These are phyloP conservation scores for Lethocerus indicus DNA, from an alignment of 1,140 invertebrate species.

Conservation along the genomic window DNA sequence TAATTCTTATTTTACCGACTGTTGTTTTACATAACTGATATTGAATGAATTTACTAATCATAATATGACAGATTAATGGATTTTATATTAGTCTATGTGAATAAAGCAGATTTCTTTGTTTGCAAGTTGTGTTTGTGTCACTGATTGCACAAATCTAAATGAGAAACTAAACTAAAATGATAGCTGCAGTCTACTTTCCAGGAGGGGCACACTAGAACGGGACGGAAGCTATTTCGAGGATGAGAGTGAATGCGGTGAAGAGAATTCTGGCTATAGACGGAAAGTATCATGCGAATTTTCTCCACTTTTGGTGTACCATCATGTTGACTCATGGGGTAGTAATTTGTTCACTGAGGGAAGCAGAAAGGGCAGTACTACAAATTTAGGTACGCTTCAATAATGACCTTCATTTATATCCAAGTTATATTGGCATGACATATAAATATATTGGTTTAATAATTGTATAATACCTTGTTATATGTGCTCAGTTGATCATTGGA, in stretches of 20 bases:
- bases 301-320: conserved; percentile 17
- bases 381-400: conserved; percentile 14
- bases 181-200: too few species aligned
- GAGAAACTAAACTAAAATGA: too few species aligned
- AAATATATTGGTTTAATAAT: not conserved
- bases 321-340: conserved; percentile 21
- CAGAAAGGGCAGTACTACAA: conserved; percentile 22
- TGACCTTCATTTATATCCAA: not conserved
- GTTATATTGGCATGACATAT: not conserved
- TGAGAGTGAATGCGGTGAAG: conserved; percentile 12
- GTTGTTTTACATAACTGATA: too few species aligned
- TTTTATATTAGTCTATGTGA: too few species aligned
- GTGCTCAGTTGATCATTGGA: conserved; percentile 14
- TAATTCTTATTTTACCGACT: too few species aligned
- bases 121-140: too few species aligned
- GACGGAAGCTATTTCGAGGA: conserved; percentile 12
- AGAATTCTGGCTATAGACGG: conserved; percentile 10
- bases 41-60: too few species aligned
- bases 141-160: too few species aligned
- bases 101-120: too few species aligned
- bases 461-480: not conserved
- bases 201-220: conserved; percentile 10
- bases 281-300: conserved; percentile 22
- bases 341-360: conserved; percentile 22
- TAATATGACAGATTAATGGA: too few species aligned